A percentile compares a stretch with the other conserved stretches of the same genome.
Evolutionary conservation across 1,140 invertebrate genomes (phyloP).

Genomic region (Cotesia chilonis): DNA sequence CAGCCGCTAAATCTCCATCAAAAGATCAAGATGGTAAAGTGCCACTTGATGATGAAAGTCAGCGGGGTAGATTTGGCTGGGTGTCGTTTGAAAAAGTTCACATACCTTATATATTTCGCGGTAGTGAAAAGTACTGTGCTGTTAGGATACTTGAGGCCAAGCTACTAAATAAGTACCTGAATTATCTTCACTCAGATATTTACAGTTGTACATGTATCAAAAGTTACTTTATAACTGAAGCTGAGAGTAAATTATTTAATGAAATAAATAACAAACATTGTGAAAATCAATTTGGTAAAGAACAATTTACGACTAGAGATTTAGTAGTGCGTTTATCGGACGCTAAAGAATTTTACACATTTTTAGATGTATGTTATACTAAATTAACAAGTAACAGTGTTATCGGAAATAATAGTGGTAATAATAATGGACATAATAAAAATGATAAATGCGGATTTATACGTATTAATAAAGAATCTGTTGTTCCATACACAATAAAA

Average conservation of each 20-base stretch:
- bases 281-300: constrained; percentile 87
- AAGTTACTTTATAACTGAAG: constrained; percentile 92
- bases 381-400: constrained; percentile 76
- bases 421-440: constrained; percentile 49
- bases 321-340: constrained; percentile 87
- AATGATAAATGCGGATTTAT: constrained; percentile 92
- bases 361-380: constrained; percentile 86
- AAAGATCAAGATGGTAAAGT: constrained; percentile 57
- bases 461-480: constrained; percentile 91
- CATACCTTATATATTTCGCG: constrained; percentile 88
- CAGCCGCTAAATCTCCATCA: constrained; percentile 34
- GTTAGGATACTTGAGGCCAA: constrained; percentile 91
- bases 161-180: constrained; percentile 85
- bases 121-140: constrained; percentile 86
- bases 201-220: constrained; percentile 89
- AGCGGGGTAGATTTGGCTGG: constrained; percentile 90
- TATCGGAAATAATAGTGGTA: background rate
- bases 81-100: constrained; percentile 82
- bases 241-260: constrained; percentile 88
- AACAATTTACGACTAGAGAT: constrained; percentile 89
- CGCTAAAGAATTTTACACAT: constrained; percentile 90
- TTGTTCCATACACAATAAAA: constrained; percentile 90
- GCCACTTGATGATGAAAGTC: constrained; percentile 78
- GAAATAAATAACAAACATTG: constrained; percentile 94
- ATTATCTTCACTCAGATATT: constrained; percentile 82